Evolutionary conservation across 2,888 invertebrate species (phyloP).

Genomic region (Scaptomyza reducta): DNA sequence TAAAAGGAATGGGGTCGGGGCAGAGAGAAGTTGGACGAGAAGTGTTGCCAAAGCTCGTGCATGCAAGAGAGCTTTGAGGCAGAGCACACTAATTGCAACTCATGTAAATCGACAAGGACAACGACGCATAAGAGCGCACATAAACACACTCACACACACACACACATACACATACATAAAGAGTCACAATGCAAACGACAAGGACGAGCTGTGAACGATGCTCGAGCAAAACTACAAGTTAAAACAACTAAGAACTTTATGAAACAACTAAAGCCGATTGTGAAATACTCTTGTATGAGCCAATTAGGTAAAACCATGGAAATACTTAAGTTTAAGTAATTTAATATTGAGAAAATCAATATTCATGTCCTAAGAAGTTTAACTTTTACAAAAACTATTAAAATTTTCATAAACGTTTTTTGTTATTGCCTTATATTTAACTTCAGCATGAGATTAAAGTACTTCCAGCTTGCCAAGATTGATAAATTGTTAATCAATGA

Average conservation of each 20-base stretch:
- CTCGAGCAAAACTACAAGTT: constrained; percentile 46
- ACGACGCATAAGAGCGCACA: constrained; percentile 32
- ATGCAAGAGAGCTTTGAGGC: constrained; percentile 53
- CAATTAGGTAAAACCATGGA: no score
- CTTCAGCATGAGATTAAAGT: no score
- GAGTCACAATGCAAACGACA: constrained; percentile 66
- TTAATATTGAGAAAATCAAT: no score
- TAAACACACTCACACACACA: constrained; percentile 9
- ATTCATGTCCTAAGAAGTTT: no score
- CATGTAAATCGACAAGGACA: constrained; percentile 77
- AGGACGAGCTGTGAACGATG: constrained; percentile 55
- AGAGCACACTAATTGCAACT: constrained; percentile 76
- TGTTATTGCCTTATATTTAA: no score
- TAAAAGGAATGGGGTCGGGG: not conserved
- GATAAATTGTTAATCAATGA: no score
- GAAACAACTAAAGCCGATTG: not conserved
- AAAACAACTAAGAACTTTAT: constrained; percentile 30
- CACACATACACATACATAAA: constrained; percentile 13
- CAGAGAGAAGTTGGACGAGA: constrained; percentile 26
- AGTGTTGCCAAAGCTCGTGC: constrained; percentile 62
- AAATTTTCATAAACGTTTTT: no score
- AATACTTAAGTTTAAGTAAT: no score
- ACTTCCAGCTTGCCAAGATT: no score
- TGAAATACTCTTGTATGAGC: not conserved
- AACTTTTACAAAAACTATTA: no score